Evolutionary conservation across 2,888 invertebrate species (phyloP).

Genomic region (Isoperla grammatica): DNA sequence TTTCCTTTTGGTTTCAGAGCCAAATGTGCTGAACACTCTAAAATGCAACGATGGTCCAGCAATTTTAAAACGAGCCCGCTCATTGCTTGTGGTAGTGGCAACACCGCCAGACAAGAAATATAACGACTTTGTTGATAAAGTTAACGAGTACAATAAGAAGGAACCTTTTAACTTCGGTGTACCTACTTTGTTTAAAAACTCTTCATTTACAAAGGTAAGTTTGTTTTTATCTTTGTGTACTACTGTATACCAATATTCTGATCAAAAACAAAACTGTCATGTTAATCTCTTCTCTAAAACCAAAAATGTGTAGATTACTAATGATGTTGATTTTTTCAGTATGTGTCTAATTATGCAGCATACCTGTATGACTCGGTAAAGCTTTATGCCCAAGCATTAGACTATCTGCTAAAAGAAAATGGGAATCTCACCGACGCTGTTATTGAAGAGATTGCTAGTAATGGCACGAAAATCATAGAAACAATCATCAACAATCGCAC

Average conservation of each 20-base stretch:
- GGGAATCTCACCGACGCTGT: slow-evolving; percentile 52
- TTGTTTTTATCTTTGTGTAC: too few species aligned
- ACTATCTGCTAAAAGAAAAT: slow-evolving; percentile 59
- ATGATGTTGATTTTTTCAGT: slow-evolving; percentile 53
- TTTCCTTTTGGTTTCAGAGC: slow-evolving; percentile 22
- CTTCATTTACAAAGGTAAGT: slow-evolving; percentile 7
- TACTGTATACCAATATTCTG: too few species aligned
- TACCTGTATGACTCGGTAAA: slow-evolving; percentile 93
- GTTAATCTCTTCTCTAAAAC: too few species aligned
- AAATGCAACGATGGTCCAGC: background rate
- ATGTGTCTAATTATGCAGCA: slow-evolving; percentile 83
- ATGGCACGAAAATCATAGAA: slow-evolving; percentile 83
- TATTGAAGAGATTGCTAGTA: slow-evolving; percentile 65
- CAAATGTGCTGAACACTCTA: background rate
- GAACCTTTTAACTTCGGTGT: slow-evolving; percentile 75
- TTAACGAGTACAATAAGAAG: slow-evolving; percentile 68
- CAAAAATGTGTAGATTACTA: too few species aligned
- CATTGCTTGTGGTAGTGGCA: slow-evolving; percentile 81
- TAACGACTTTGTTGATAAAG: slow-evolving; percentile 71
- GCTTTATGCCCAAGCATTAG: slow-evolving; percentile 81
- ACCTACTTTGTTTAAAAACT: slow-evolving; percentile 50
- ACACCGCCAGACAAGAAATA: slow-evolving; percentile 70
- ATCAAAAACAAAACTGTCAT: too few species aligned
- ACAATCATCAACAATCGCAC: slow-evolving; percentile 78
- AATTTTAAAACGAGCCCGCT: slow-evolving; percentile 60